Percentiles rank a stretch among this genome's conserved stretches.
phyloP scores from a whole-genome alignment of 2,888 invertebrate genomes.

The Agriopis marginaria region DNA sequence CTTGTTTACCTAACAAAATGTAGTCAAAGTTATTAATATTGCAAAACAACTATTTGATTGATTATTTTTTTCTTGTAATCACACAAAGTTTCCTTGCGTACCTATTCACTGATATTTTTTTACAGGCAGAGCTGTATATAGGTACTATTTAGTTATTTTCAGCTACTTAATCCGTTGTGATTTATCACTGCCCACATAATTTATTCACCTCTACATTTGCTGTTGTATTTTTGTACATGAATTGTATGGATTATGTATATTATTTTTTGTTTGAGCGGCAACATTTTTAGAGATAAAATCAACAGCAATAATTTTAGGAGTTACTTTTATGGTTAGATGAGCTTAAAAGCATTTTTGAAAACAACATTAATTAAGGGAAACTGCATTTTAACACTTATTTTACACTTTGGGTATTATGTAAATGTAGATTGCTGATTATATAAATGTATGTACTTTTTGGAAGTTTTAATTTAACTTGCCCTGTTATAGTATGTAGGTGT shows the following conservation, averaged over 20 bases:
- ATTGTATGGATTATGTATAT: conserved; percentile 65
- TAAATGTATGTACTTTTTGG: too few species aligned
- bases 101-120: too few species aligned
- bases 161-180: conserved; percentile 45
- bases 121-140: too few species aligned
- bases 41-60: too few species aligned
- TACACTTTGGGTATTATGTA: neutral
- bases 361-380: conserved; percentile 6
- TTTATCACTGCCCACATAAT: conserved; percentile 55
- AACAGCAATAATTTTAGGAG: conserved; percentile 24
- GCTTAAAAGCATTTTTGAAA: conserved; percentile 6
- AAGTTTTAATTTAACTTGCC: too few species aligned
- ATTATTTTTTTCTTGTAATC: too few species aligned
- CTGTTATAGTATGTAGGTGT: too few species aligned
- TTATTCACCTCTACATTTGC: conserved; percentile 50
- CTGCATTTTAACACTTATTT: conserved; percentile 3
- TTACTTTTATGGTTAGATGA: conserved; percentile 19
- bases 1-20: too few species aligned
- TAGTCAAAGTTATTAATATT: too few species aligned
- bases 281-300: conserved; percentile 24
- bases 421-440: too few species aligned
- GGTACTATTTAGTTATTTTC: conserved; percentile 14
- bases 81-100: too few species aligned
- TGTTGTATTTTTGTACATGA: conserved; percentile 45
- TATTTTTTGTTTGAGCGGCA: conserved; percentile 64